phyloP scores from a whole-genome alignment of 2,888 invertebrate species.

The Orthosia gothica region DNA sequence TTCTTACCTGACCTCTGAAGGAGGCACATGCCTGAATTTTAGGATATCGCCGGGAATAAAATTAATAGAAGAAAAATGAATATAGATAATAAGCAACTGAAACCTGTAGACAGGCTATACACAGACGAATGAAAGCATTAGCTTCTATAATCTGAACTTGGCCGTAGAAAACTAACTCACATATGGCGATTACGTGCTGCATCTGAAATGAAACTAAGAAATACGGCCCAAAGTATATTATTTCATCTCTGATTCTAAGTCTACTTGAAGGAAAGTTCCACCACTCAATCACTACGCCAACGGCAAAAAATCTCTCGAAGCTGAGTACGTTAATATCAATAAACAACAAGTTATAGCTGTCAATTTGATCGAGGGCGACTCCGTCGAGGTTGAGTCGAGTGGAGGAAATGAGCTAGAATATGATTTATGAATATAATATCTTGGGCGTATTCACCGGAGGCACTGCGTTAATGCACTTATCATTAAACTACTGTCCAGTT shows the following conservation, averaged over 20 bases:
- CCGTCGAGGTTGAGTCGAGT: background rate
- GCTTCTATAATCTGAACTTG: conserved; percentile 32
- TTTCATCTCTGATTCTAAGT: background rate
- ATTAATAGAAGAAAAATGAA: too few relatives aligned
- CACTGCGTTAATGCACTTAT: background rate
- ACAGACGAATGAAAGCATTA: background rate
- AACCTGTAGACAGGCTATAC: background rate
- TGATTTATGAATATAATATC: background rate
- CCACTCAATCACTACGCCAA: background rate
- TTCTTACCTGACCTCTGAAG: too few relatives aligned
- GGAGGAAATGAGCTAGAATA: background rate
- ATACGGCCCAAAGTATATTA: background rate
- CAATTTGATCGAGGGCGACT: background rate
- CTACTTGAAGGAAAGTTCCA: background rate
- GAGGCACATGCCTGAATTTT: too few relatives aligned
- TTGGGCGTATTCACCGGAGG: too few relatives aligned
- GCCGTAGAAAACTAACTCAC: conserved; percentile 2
- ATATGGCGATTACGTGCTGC: too few relatives aligned
- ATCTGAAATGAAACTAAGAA: background rate
- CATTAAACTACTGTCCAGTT: too few relatives aligned
- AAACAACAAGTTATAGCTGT: background rate
- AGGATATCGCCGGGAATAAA: too few relatives aligned
- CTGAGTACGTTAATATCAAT: background rate
- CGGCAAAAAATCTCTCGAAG: background rate
- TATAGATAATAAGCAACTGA: background rate